phyloP scores from a whole-genome alignment of 2,888 invertebrate genomes.

The Ferdinandea cuprea region DNA sequence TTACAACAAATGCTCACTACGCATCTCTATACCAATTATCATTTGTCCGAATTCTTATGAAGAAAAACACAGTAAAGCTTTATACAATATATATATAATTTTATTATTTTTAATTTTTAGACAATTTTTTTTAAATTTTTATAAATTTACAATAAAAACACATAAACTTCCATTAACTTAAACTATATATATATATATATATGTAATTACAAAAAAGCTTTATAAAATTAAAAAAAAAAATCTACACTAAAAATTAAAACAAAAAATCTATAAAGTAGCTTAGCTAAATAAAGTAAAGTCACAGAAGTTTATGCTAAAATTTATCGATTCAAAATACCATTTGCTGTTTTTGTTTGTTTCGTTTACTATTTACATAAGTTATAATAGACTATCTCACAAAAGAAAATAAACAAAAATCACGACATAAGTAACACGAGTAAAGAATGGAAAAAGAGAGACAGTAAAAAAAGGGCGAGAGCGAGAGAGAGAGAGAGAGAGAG shows the following conservation, averaged over 20 bases:
- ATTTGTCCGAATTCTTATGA: too few species aligned
- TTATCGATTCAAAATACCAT: constrained; percentile 59
- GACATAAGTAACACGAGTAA: not conserved
- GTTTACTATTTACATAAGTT: constrained; percentile 63
- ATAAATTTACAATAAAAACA: constrained; percentile 68
- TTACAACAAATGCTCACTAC: too few species aligned
- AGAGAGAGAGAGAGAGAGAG: constrained; percentile 4
- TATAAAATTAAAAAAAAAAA: constrained; percentile 34
- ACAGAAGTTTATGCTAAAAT: constrained; percentile 63
- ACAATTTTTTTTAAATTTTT: constrained; percentile 45
- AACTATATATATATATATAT: constrained; percentile 31
- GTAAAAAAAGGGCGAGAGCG: too few species aligned
- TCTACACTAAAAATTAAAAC: constrained; percentile 34
- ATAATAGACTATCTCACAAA: constrained; percentile 19
- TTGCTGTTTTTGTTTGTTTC: constrained; percentile 51
- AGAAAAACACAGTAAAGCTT: constrained; percentile 1
- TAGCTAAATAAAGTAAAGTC: constrained; percentile 61
- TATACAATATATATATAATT: constrained; percentile 68
- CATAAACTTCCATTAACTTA: constrained; percentile 66
- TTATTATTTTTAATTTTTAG: constrained; percentile 62
- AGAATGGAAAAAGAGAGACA: too few species aligned
- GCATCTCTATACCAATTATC: too few species aligned
- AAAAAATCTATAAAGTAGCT: constrained; percentile 49
- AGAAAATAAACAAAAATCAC: constrained; percentile 13
- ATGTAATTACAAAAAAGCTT: constrained; percentile 43